Conservation (phyloP, 2,113 vertebrate species). For the Albula goreensis region DNA sequence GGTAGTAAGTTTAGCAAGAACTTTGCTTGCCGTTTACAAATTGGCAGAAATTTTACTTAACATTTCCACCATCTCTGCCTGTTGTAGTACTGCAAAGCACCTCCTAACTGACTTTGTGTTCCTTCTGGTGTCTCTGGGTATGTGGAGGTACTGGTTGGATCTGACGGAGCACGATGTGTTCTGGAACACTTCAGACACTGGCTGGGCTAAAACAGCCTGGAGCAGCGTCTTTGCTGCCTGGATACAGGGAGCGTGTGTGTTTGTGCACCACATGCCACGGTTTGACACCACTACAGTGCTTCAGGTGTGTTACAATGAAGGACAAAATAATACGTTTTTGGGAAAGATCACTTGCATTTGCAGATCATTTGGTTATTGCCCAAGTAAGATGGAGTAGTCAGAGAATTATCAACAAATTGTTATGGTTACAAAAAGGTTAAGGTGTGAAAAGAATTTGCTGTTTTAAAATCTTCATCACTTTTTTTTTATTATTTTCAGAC, state of each 20-base stretch:
- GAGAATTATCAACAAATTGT: not conserved
- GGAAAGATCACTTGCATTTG: too few relatives aligned
- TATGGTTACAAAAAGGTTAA: too few relatives aligned
- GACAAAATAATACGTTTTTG: not conserved
- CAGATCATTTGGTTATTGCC: not conserved
- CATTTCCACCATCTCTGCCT: not conserved
- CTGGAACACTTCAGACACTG: slow-evolving; percentile 80
- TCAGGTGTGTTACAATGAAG: slow-evolving; percentile 60
- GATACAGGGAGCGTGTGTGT: slow-evolving; percentile 78
- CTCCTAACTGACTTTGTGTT: not conserved
- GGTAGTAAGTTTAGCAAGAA: slow-evolving; percentile 53
- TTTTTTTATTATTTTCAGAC: slow-evolving; percentile 59
- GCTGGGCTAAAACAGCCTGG: slow-evolving; percentile 81
- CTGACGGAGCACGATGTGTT: slow-evolving; percentile 70
- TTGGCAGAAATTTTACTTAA: too few relatives aligned
- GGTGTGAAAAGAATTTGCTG: not conserved
- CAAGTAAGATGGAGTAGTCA: not conserved
- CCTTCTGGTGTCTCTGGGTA: not conserved
- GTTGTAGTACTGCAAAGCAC: not conserved
- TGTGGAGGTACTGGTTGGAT: slow-evolving; percentile 75
- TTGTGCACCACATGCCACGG: slow-evolving; percentile 71
- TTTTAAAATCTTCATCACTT: not conserved
- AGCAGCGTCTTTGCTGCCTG: slow-evolving; percentile 75
- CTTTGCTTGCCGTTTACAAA: not conserved
- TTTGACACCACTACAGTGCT: slow-evolving; percentile 67